Percentiles rank a stretch among this genome's conserved stretches.
phyloP scores from a whole-genome alignment of 2,888 invertebrate genomes.

The Theristus sp. region DNA sequence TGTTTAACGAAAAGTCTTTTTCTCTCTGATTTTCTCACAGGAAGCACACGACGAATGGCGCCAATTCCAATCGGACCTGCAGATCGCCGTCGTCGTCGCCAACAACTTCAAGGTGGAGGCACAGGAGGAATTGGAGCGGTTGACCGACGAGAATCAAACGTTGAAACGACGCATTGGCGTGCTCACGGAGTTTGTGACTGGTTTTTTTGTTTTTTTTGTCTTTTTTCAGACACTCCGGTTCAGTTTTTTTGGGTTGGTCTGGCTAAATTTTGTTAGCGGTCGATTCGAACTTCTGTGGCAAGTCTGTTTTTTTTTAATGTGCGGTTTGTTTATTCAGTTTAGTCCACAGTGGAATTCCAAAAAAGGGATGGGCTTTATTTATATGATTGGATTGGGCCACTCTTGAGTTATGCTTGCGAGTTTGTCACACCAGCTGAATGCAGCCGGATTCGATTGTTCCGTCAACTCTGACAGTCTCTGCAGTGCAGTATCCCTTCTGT shows the following conservation, averaged over 20 bases:
- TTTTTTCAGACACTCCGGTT: neutral
- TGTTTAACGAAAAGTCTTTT: no score
- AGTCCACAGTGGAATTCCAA: no score
- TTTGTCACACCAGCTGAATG: no score
- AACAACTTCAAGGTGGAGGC: constrained; percentile 92
- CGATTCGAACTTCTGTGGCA: neutral
- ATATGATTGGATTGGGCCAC: no score
- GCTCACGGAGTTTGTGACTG: neutral
- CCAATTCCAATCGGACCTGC: constrained; percentile 23
- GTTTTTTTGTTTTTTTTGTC: no score
- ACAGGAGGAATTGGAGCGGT: constrained; percentile 50
- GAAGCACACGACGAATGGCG: neutral
- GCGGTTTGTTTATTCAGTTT: no score
- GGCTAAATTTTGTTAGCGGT: neutral
- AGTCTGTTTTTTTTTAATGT: no score
- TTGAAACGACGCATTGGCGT: neutral
- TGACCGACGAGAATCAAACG: neutral
- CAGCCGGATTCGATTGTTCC: no score
- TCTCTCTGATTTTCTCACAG: neutral
- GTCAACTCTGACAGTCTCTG: no score
- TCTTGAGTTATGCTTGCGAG: no score
- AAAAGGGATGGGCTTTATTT: no score
- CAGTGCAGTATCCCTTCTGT: no score
- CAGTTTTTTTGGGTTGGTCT: neutral
- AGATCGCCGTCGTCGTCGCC: constrained; percentile 79